These are phyloP conservation scores for Notocelia uddmanniana DNA, from an alignment of 2,888 invertebrate species.

Conservation along the genomic window DNA sequence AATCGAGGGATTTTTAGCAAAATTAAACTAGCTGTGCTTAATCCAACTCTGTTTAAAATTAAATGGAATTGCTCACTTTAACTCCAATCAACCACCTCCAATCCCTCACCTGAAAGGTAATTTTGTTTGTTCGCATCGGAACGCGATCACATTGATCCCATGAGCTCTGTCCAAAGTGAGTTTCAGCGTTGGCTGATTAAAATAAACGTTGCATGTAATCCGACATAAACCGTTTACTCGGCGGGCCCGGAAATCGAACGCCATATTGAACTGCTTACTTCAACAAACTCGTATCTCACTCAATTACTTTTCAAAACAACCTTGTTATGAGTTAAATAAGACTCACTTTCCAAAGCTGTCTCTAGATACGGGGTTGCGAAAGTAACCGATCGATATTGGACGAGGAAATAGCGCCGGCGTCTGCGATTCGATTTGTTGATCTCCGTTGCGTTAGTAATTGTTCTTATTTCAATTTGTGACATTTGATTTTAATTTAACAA, in stretches of 20 bases:
- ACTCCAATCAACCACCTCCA: slow-evolving; percentile 16
- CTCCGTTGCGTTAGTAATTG: slow-evolving; percentile 46
- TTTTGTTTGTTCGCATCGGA: slow-evolving; percentile 46
- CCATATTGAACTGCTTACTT: slow-evolving; percentile 62
- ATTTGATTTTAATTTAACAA: slow-evolving; percentile 14
- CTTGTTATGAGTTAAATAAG: neutral
- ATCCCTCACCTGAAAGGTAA: slow-evolving; percentile 31
- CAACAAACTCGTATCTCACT: slow-evolving; percentile 13
- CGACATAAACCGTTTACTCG: slow-evolving; percentile 75
- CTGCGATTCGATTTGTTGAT: slow-evolving; percentile 55
- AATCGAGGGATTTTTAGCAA: no score
- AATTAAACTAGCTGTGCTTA: neutral
- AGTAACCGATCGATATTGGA: slow-evolving; percentile 56
- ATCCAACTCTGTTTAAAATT: neutral
- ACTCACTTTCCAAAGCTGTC: neutral
- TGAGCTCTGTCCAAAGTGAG: slow-evolving; percentile 52
- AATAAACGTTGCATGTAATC: slow-evolving; percentile 77
- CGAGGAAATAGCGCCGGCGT: slow-evolving; percentile 75
- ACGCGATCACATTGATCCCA: slow-evolving; percentile 53
- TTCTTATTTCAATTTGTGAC: slow-evolving; percentile 34
- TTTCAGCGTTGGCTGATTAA: slow-evolving; percentile 63
- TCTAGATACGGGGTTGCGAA: slow-evolving; percentile 13
- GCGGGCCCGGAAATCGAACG: slow-evolving; percentile 80
- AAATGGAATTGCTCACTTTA: slow-evolving; percentile 12
- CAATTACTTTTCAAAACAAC: neutral